Evolutionary conservation across 35 echinoderm and acorn worm genomes (phyloP), one percentile per base, ranked within the genome.

Genomic region (Hemicentrotus pulcherrimus): DNA sequence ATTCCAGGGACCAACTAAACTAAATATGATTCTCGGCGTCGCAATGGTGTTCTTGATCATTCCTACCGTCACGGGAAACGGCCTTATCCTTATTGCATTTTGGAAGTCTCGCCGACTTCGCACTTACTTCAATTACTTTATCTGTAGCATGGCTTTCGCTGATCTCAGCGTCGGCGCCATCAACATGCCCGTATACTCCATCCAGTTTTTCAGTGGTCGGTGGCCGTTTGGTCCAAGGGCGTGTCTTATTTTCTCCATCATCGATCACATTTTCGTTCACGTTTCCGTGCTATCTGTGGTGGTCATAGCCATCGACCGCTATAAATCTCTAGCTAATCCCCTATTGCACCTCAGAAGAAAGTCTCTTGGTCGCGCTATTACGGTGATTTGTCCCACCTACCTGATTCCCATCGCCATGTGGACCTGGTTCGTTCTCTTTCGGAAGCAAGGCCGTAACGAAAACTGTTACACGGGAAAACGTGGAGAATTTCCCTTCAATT

Each of bases 221-320:
- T 96, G 96, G 96, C 96, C 96, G 18, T 94, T 96, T 71, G 86
- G 96, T 31, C 18, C 46, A 11, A 86, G 19, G 50, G 86, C 94
- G 9, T 96, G 96, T 91, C 94, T 94, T 47, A 87, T 35, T 32
- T 96, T 94, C 61, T 46, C 94, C 61, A 94, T 91, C 61, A 46
- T 96, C 52, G 94, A 96, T 87, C 94, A 96, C 33, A 94, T 96
- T 11, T 96, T 96, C 58, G 55, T 96, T 22, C 96, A 96, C 58
- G 47, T 96, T 86, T 94, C 94, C 61, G 32, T 96, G 61, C 58
- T 96, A 32, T 94, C 86, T 6, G 94, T 96, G 32, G 46, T 96
- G 9, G 48, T 95, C 48, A 61, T 96, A 7, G 96, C 96, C 50
- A 55, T 94, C 50, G 96, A 96, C n/a, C 94, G 96, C 6, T 96